Percentiles rank a stretch among this genome's conserved stretches.
Conservation (phyloP, 2,888 invertebrate species). For the Pyralis farinalis region DNA sequence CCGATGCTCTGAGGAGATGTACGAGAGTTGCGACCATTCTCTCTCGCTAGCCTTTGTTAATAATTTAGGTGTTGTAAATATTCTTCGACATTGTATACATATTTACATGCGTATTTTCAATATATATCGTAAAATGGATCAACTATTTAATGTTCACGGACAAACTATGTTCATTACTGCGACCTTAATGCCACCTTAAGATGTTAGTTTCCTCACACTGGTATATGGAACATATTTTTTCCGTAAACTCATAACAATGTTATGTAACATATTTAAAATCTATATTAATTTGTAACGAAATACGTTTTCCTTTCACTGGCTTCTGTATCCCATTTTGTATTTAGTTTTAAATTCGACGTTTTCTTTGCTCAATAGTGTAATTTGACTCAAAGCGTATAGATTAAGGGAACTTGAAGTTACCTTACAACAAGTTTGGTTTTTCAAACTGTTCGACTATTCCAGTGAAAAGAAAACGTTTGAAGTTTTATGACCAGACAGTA, state of each 20-base stretch:
- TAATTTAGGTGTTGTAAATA: slow-evolving; percentile 5
- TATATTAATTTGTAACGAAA: background rate
- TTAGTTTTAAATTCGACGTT: slow-evolving; percentile 20
- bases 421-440: too few species aligned
- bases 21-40: too few species aligned
- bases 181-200: background rate
- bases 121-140: background rate
- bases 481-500: background rate
- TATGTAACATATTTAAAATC: background rate
- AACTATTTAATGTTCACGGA: background rate
- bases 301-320: slow-evolving; percentile 38
- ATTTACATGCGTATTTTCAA: background rate
- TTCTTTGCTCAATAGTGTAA: slow-evolving; percentile 30
- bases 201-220: too few species aligned
- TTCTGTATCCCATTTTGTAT: slow-evolving; percentile 17
- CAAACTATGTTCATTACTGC: background rate
- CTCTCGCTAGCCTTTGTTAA: background rate
- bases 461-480: too few species aligned
- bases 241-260: background rate
- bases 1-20: too few species aligned
- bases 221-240: slow-evolving; percentile 3
- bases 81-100: background rate
- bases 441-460: too few species aligned
- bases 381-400: background rate
- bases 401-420: too few species aligned